phyloP scores from a whole-genome alignment of 2,888 invertebrate genomes.

The Brachyopa scutellaris region DNA sequence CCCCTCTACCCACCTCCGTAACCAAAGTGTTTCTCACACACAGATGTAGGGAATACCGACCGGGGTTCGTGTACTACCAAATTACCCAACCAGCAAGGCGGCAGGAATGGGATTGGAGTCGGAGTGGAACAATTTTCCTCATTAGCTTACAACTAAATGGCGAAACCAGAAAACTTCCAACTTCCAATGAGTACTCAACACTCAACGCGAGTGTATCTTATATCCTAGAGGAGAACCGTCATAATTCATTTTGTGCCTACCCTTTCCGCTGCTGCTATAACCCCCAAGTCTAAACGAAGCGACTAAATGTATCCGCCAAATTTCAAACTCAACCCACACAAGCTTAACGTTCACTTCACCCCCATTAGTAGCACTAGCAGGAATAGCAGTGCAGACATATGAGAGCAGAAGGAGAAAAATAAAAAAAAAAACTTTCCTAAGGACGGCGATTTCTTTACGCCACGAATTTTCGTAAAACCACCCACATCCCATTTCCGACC shows the following conservation, averaged over 20 bases:
- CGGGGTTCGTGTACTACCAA: constrained; percentile 35
- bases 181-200: constrained; percentile 61
- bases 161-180: constrained; percentile 62
- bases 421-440: constrained; percentile 50
- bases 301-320: constrained; percentile 50
- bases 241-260: constrained; percentile 56
- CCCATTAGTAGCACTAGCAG: constrained; percentile 12
- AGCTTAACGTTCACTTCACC: constrained; percentile 12
- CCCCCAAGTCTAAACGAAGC: constrained; percentile 30
- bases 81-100: constrained; percentile 52
- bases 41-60: background rate
- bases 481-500: constrained; percentile 8
- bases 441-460: constrained; percentile 49
- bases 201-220: constrained; percentile 56
- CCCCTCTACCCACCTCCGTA: constrained; percentile 60
- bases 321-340: constrained; percentile 43
- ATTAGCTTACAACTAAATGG: constrained; percentile 72
- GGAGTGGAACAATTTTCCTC: constrained; percentile 71
- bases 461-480: constrained; percentile 50
- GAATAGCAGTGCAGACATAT: constrained; percentile 17
- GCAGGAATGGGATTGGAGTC: background rate
- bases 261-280: background rate
- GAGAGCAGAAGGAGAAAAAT: background rate
- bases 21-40: constrained; percentile 54
- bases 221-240: constrained; percentile 54